Evolutionary conservation across 1,140 invertebrate genomes (phyloP).

Genomic region (Pantala flavescens): DNA sequence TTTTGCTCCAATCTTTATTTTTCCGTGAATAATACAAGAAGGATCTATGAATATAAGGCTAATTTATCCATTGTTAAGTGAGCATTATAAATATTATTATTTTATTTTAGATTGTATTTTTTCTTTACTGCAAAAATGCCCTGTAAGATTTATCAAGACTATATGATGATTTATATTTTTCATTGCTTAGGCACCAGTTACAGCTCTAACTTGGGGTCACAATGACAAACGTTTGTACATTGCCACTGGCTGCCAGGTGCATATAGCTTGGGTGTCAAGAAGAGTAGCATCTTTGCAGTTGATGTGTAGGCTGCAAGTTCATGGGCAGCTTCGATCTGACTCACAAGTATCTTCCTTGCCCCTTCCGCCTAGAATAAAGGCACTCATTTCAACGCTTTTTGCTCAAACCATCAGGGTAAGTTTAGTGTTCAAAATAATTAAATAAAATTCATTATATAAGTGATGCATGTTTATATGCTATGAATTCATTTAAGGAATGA

Average conservation of each 20-base stretch:
- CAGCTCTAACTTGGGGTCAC: constrained; percentile 94
- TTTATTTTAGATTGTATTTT: no score
- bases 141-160: no score
- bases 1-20: no score
- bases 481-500: no score
- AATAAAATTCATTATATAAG: no score
- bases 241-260: constrained; percentile 77
- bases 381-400: constrained; percentile 78
- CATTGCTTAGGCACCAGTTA: constrained; percentile 60
- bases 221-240: constrained; percentile 90
- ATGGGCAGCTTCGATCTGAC: constrained; percentile 45
- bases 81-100: no score
- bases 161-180: no score
- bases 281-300: constrained; percentile 82
- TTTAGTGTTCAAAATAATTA: not conserved
- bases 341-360: constrained; percentile 54
- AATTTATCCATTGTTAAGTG: no score
- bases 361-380: constrained; percentile 72
- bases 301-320: constrained; percentile 65
- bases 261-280: constrained; percentile 86
- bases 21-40: no score
- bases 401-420: constrained; percentile 87
- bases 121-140: no score
- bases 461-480: no score
- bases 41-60: no score